Conservation (phyloP, 2,888 invertebrate genomes). For the Elysia crispata region DNA sequence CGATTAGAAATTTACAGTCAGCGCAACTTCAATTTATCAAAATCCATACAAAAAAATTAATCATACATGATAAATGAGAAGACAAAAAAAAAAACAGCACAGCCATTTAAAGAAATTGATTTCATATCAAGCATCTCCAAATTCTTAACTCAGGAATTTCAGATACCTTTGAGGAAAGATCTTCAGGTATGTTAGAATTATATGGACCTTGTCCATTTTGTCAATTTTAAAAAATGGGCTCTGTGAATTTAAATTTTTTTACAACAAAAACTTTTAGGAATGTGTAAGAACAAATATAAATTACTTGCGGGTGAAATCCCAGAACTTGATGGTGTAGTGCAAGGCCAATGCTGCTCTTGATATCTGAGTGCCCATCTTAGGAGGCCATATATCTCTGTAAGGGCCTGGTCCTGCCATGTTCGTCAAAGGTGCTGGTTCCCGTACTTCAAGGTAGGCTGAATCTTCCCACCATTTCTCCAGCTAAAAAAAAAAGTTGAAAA, state of each 20-base stretch:
- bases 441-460: constrained; percentile 80
- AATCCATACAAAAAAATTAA: no score
- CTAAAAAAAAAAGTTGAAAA: constrained; percentile 59
- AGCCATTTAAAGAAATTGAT: no score
- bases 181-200: no score
- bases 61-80: no score
- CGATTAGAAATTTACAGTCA: no score
- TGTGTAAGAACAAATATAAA: neutral
- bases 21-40: no score
- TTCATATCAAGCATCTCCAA: no score
- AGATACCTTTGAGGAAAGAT: no score
- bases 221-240: no score
- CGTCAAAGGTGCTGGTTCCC: constrained; percentile 80
- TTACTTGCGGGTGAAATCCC: constrained; percentile 70
- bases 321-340: constrained; percentile 78
- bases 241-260: neutral
- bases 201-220: no score
- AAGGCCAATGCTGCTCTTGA: constrained; percentile 73
- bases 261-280: neutral
- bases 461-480: constrained; percentile 81
- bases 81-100: no score
- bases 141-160: no score
- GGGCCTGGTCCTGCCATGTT: constrained; percentile 79
- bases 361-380: constrained; percentile 67
- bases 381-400: constrained; percentile 67